Evolutionary conservation across 2,113 vertebrate genomes (phyloP).

Genomic region (Pachypanchax playfairii): DNA sequence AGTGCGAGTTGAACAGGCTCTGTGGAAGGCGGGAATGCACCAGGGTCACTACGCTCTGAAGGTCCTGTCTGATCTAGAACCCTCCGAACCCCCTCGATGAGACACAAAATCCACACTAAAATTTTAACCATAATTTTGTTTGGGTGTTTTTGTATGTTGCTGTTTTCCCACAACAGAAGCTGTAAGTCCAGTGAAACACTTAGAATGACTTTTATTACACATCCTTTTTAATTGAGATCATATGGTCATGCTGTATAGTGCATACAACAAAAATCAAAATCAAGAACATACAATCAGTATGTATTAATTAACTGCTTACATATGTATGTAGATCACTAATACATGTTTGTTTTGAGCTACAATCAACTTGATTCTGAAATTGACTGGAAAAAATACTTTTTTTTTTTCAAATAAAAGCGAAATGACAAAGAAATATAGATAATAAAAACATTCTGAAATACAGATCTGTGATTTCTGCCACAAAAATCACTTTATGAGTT

Average conservation of each 20-base stretch:
- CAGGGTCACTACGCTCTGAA: constrained; percentile 85
- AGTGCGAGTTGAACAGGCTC: constrained; percentile 87
- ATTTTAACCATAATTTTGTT: constrained; percentile 48
- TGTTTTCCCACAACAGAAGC: background rate
- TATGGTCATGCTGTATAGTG: no score
- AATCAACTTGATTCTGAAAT: background rate
- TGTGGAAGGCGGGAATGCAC: constrained; percentile 89
- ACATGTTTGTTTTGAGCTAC: background rate
- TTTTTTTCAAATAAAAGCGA: background rate
- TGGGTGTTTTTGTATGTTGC: background rate
- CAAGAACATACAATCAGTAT: no score
- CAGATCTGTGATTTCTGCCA: background rate
- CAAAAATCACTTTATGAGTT: background rate
- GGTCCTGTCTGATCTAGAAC: constrained; percentile 83
- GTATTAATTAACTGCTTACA: no score
- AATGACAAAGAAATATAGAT: background rate
- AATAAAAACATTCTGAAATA: background rate
- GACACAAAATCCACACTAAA: constrained; percentile 84
- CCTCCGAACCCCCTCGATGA: constrained; percentile 85
- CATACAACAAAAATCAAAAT: no score
- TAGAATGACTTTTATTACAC: no score
- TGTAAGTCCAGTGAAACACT: no score
- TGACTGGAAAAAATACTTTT: background rate
- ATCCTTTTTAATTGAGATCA: no score
- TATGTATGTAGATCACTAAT: background rate